phyloP scores from a whole-genome alignment of 2,797 vertebrate genomes.

The Eremophila alpestris region DNA sequence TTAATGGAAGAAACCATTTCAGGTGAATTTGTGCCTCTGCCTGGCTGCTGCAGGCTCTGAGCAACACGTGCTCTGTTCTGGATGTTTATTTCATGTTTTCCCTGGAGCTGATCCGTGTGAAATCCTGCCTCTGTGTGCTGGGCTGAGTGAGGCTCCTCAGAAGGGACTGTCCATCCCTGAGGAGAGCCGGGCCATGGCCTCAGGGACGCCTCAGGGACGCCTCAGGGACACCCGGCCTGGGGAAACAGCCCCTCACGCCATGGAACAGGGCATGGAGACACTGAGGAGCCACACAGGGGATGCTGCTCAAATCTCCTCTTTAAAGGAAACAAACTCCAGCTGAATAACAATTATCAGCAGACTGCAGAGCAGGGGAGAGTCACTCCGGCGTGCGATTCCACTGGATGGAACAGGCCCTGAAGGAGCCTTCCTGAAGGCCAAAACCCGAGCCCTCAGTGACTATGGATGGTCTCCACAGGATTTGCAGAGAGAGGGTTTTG shows the following conservation, averaged over 20 bases:
- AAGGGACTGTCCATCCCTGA: fast-evolving
- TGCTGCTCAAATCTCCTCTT: neutral
- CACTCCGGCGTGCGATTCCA: fast-evolving
- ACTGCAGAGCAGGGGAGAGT: neutral
- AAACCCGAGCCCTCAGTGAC: neutral
- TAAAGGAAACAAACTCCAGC: neutral
- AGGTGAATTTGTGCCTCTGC: neutral
- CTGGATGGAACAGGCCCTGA: neutral
- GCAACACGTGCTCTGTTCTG: neutral
- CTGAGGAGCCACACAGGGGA: too few species aligned
- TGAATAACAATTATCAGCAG: neutral
- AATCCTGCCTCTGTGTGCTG: neutral
- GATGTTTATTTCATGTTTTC: neutral
- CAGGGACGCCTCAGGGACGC: fast-evolving
- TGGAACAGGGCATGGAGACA: fast-evolving
- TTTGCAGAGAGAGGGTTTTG: too few species aligned
- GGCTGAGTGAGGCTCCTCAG: fast-evolving
- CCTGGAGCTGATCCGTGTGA: neutral
- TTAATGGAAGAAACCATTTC: neutral
- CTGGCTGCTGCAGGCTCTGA: fast-evolving
- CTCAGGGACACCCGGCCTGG: neutral
- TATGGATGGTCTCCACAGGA: fast-evolving
- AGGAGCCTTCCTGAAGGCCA: neutral
- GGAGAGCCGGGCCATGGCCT: fast-evolving
- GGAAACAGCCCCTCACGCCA: neutral